These are phyloP conservation scores for Chionodraco myersi DNA, from an alignment of 2,113 vertebrate genomes.

Conservation along the genomic window DNA sequence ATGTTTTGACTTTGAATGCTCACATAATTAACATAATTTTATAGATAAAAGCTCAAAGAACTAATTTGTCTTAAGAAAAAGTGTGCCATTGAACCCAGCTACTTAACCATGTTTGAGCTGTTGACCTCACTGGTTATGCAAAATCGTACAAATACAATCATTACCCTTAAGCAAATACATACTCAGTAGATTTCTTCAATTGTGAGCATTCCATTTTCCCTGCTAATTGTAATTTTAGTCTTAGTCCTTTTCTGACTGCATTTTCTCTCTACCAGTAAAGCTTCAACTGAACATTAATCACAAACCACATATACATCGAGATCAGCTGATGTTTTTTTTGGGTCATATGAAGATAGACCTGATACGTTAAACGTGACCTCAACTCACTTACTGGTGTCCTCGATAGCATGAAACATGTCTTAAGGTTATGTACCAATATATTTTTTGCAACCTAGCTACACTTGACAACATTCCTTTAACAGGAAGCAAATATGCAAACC, in stretches of 20 bases:
- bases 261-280: fast-evolving
- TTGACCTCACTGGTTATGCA: not conserved
- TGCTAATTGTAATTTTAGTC: not conserved
- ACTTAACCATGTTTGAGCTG: not conserved
- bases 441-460: not conserved
- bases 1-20: not conserved
- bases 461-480: not conserved
- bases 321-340: not conserved
- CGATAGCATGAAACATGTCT: not conserved
- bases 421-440: not conserved
- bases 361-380: too few species aligned
- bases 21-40: not conserved
- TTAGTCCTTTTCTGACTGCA: too few species aligned
- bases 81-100: not conserved
- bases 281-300: not conserved
- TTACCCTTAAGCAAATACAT: not conserved
- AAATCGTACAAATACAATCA: not conserved
- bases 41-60: not conserved
- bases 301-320: not conserved
- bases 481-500: slow-evolving; percentile 48
- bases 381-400: not conserved
- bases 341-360: too few species aligned
- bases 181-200: too few species aligned
- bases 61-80: not conserved
- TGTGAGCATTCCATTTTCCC: not conserved